These are phyloP conservation scores for Sternarchorhynchus goeldii DNA, from an alignment of 2,797 vertebrate species.

Conservation along the genomic window DNA sequence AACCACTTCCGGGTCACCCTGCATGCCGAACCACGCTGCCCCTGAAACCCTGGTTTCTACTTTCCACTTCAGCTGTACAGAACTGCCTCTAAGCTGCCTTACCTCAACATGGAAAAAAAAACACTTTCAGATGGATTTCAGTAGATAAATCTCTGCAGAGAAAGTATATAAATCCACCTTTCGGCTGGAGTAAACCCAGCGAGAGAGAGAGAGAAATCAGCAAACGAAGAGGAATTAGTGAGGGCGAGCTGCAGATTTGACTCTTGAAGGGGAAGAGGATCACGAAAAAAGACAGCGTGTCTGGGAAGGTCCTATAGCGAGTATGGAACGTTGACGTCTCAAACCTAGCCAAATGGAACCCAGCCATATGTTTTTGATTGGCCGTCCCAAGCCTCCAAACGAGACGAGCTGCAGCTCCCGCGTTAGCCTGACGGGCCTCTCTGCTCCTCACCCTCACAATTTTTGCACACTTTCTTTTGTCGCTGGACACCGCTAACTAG, in stretches of 20 bases:
- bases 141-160: background rate
- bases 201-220: background rate
- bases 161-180: background rate
- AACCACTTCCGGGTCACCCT: slow-evolving; percentile 49
- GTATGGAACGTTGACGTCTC: background rate
- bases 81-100: background rate
- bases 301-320: no score
- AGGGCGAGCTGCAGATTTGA: background rate
- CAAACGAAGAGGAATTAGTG: background rate
- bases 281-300: background rate
- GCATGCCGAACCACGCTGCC: slow-evolving; percentile 31
- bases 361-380: slow-evolving; percentile 12
- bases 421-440: background rate
- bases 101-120: slow-evolving; percentile 18
- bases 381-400: slow-evolving; percentile 15
- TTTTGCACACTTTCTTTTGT: background rate
- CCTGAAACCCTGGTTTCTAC: slow-evolving; percentile 4
- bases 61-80: background rate
- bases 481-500: background rate
- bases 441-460: background rate
- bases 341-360: background rate
- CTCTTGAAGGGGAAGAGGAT: background rate
- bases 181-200: background rate
- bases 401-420: slow-evolving; percentile 18
- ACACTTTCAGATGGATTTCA: slow-evolving; percentile 20